These are phyloP conservation scores for Haliclona indistincta DNA, from an alignment of 37 sponge, comb jelly and placozoan genomes.

Conservation along the genomic window DNA sequence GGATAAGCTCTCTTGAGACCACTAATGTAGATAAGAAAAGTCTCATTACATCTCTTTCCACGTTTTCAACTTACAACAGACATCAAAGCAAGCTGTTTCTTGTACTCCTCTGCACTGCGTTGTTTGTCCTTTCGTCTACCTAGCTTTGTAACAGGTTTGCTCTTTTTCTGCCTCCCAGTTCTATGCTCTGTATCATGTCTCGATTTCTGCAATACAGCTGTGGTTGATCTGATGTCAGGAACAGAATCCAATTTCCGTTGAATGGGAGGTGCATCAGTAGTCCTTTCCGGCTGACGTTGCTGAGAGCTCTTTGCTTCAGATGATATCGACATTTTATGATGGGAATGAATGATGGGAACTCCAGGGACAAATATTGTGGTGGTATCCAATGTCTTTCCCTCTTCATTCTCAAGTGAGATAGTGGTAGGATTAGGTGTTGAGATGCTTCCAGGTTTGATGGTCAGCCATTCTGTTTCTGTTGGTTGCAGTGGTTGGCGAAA, in stretches of 20 bases:
- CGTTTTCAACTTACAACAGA: conserved; percentile 38
- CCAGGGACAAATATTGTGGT: neutral
- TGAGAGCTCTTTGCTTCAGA: neutral
- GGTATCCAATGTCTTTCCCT: no score
- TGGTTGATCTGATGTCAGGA: conserved; percentile 23
- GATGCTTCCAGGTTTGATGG: no score
- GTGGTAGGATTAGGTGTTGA: no score
- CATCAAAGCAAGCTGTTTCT: conserved; percentile 39
- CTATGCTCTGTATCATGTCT: neutral
- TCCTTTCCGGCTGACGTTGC: no score
- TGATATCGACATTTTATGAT: neutral
- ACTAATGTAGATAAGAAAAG: conserved; percentile 20
- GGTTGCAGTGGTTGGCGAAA: no score
- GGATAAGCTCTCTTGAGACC: no score
- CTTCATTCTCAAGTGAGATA: no score
- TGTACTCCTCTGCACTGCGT: conserved; percentile 46
- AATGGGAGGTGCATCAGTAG: conserved; percentile 26
- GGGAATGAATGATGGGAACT: neutral
- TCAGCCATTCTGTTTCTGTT: no score
- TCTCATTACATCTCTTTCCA: neutral
- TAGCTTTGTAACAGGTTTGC: conserved; percentile 1
- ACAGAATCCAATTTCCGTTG: neutral
- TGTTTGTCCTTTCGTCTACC: neutral
- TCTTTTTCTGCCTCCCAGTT: neutral
- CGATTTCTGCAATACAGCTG: conserved; percentile 10